Base-by-base conservation (phyloP, 2,888 invertebrate genomes). In the Bedellia somnulentella region DNA sequence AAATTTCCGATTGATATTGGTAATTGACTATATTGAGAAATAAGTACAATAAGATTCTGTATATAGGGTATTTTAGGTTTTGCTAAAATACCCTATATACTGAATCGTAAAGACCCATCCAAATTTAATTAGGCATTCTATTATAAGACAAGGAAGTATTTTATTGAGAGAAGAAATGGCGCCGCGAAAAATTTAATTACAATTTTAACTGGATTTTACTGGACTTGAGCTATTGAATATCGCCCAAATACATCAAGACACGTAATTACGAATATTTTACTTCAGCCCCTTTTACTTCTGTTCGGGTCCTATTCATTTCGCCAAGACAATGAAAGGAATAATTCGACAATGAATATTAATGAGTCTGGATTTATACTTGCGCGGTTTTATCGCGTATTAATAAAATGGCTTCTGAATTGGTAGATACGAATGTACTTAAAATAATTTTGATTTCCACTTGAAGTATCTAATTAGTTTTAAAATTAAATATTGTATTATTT, bases 331-430 rank as follows among this genome's bases (percentile, higher is more conserved):
- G 55, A 52, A 56, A 53, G 52, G 59, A 59, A 64, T 67, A 63
- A 67, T 64, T 64, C 54, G 47, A 45, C 51, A 52, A 68, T 70
- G 63, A 67, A 68, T 68, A 68, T 66, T 68, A 67, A 68, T 66
- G 60, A 59, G 54, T 45, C 44, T 50, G 54, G 52, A 54, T 53
- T 62, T 53, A 50, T 57, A 60, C 57, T 63, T 57, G 50, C 59
- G 43, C 46, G 51, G 47, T 59, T 60, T 57, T 62, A 59, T 56
- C 56, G 53, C 47, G 55, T 57, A 57, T 58, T 59, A 58, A 59
- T 60, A 57, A 57, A 61, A 62, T 58, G 49, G 50, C 51, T 46
- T 40, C 47, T 39, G 45, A 46, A 49, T 47, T 43, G 39, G 15
- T 37, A 16, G 31, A 16, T 23, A 29, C 27, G 23, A 22, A 26